These are phyloP conservation scores for Onychomys arenicola DNA, from an alignment of 2,797 vertebrate species.

Conservation along the genomic window DNA sequence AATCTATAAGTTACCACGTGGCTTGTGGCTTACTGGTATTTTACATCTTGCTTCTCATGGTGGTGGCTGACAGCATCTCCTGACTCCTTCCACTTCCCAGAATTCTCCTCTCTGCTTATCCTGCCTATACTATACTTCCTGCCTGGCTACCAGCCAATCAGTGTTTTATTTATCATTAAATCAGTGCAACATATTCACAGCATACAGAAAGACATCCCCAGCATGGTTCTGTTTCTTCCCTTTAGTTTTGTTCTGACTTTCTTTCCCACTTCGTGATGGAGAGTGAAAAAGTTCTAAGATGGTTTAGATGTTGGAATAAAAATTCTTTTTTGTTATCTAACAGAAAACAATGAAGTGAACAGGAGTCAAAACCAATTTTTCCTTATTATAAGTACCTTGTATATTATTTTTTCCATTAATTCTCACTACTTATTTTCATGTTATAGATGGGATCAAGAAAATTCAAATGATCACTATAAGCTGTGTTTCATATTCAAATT, in stretches of 20 bases:
- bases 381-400: background rate
- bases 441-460: background rate
- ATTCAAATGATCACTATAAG: background rate
- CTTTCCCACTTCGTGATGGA: background rate
- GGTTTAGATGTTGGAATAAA: background rate
- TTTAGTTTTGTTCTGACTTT: background rate
- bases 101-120: too few relatives aligned
- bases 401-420: background rate
- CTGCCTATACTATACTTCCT: too few relatives aligned
- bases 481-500: background rate
- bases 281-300: background rate
- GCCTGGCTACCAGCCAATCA: too few relatives aligned
- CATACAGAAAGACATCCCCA: too few relatives aligned
- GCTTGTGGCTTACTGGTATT: too few relatives aligned
- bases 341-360: background rate
- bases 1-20: too few relatives aligned
- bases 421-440: background rate
- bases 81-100: too few relatives aligned
- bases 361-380: background rate
- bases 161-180: too few relatives aligned
- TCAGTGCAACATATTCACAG: too few relatives aligned
- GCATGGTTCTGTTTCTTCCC: too few relatives aligned
- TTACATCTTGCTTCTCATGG: too few relatives aligned
- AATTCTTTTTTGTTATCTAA: background rate
- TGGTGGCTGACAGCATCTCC: too few relatives aligned